Base-by-base conservation (phyloP, 2,888 invertebrate species). In the Myopa tessellatipennis region DNA sequence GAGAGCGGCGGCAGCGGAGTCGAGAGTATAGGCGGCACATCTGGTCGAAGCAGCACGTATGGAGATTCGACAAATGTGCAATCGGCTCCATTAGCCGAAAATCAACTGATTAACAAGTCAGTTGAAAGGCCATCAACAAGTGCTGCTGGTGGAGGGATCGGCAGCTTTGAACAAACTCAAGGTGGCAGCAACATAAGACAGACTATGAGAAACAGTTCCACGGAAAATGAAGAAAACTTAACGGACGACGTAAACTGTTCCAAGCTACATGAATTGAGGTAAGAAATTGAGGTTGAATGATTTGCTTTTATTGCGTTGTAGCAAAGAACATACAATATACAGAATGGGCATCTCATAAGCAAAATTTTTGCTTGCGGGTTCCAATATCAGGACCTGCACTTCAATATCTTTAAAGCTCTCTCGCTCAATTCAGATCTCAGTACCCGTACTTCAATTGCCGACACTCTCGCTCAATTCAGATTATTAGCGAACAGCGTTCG, bases 1-100 rank as follows among this genome's bases (percentile, higher is more conserved):
- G 97, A 97, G 87, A 96, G 96, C 89, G 97, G 96, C 52, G 97
- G 96, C 78, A 96, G 96, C 85, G 96, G 95, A 45, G 96, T 95
- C 40, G 97, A 97, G 86, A 97, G 96, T 85, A 96, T 97, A 84
- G 95, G 95, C 36, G 96, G 97, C n/a, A 96, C 95, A 12, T 97
- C 97, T n/a, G 97, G 97, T 7, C 92, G 97, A 61, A 97, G 97
- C 90, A 97, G 97, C 83, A 95, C 96, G 2, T 97, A 97, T 87
- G 97, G 96, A 84, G 95, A 95, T 77, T 87, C 87, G 0, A 67
- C 78, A 74, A 87, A 87, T 74, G 85, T 87, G 16, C 65, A 65
- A 14, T 4, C 65, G 36, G 79, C 77, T 75, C 65, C 75, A 8
- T 85, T 84, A 68, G 76, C 81, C 6, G 81, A 40, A 71, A 75